Evolutionary conservation across 2,888 invertebrate genomes (phyloP), one percentile per base, ranked within the genome.

Genomic region (Agrenia bidenticulata): DNA sequence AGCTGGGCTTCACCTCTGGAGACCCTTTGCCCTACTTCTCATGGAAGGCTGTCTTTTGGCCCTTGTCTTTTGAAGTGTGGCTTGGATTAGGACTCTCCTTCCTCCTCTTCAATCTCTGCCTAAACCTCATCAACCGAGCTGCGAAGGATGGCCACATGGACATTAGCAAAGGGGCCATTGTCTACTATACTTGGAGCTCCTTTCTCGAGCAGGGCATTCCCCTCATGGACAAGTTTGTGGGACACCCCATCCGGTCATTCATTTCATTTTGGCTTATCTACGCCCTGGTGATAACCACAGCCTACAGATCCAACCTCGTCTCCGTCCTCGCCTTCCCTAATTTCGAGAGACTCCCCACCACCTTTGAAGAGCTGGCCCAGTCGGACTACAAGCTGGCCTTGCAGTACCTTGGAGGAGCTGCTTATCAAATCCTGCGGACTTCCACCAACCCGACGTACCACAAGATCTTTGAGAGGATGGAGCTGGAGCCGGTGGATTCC

Each of bases 1-100:
- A 61, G 59, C 53, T 70, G 11, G 65, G 63, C 24, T 72, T 69
- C 55, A 51, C 64, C n/a, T 61, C 67, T 17, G 67, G 66, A 2
- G 39, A 63, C 11, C 67, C 72, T 9, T 5, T 49, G 21, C 62
- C 56, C 2, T 24, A 15, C 45, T 69, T 64, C 60, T 62, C 67
- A 17, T 72, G 72, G 72, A 72, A 67, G 62, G 55, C 69, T 11
- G 57, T 72, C n/a, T 69, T 67, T 50, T 61, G 60, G 64, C 69
- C 72, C 5, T 65, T 58, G 15, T 15, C 19, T 9, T 21, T 2
- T 62, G 51, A 51, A 21, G 23, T 51, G 21, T 51, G 51, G 51
- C 5, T 55, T 32, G 55, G 55, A 17, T 5, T 55, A 2, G 55
- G 37, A 4, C 5, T 32, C 2, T 32, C 55, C 11, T n/a, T 27